A percentile compares a stretch with the other conserved stretches of the same genome.
phyloP scores from a whole-genome alignment of 92 coral and sea anemone species.

The Desmophyllum pertusum region DNA sequence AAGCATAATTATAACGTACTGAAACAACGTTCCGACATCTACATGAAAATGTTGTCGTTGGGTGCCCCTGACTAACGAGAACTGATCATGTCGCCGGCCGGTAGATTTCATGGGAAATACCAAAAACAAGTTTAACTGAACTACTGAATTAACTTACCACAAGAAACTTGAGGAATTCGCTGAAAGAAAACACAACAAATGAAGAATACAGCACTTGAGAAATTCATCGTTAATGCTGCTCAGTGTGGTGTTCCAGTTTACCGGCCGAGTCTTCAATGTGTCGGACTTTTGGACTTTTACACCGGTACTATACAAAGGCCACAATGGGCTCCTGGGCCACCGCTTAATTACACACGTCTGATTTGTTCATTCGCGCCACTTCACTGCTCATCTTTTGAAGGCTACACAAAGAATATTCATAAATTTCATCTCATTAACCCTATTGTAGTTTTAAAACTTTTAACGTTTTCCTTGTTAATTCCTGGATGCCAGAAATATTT shows the following conservation, averaged over 20 bases:
- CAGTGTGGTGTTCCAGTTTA: no score
- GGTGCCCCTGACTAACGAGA: no score
- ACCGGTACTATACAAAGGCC: no score
- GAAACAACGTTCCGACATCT: no score
- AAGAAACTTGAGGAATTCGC: not conserved
- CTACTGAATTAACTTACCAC: slow-evolving; percentile 15
- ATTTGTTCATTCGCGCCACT: not conserved
- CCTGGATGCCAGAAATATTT: not conserved
- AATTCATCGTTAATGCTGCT: not conserved
- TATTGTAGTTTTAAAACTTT: not conserved
- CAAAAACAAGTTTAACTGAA: no score
- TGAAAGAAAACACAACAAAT: not conserved
- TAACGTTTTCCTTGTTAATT: not conserved
- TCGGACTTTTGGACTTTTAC: not conserved
- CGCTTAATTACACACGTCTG: not conserved
- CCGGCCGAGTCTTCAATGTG: no score
- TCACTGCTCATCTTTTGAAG: not conserved
- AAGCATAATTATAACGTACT: no score
- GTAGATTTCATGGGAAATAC: no score
- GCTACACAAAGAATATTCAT: slow-evolving; percentile 7
- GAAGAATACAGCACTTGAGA: not conserved
- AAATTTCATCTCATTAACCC: not conserved
- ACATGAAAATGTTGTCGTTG: no score
- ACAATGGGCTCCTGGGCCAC: no score
- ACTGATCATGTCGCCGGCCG: no score